These are phyloP conservation scores for Chrysodeixis includens DNA, from an alignment of 2,888 invertebrate genomes.

Conservation along the genomic window DNA sequence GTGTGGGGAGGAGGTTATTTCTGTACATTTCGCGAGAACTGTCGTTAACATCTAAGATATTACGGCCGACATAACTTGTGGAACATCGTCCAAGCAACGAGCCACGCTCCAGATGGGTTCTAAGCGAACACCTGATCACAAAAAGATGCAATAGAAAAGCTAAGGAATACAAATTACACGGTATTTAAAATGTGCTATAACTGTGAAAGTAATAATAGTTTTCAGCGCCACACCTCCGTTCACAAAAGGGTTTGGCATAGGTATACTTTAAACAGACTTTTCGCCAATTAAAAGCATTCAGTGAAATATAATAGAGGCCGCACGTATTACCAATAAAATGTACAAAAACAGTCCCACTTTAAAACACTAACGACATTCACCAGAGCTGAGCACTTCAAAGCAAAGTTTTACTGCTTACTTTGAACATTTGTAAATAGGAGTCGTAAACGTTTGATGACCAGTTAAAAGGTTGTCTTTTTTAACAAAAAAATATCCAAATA, in stretches of 20 bases:
- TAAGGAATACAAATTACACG: background rate
- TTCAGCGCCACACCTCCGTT: background rate
- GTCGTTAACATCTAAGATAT: conserved; percentile 75
- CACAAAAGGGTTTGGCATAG: background rate
- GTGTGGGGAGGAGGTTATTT: conserved; percentile 82
- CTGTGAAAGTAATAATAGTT: conserved; percentile 10
- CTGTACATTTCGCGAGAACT: conserved; percentile 83
- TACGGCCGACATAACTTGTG: conserved; percentile 72
- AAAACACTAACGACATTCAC: conserved; percentile 61
- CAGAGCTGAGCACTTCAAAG: conserved; percentile 69
- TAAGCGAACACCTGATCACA: conserved; percentile 18
- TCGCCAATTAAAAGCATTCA: background rate
- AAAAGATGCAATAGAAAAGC: background rate
- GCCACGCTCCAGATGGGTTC: conserved; percentile 56
- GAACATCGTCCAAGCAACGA: conserved; percentile 62
- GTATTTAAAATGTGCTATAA: background rate
- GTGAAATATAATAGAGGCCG: background rate
- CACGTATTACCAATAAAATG: conserved; percentile 17
- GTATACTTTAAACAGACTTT: background rate
- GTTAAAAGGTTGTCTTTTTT: conserved; percentile 51
- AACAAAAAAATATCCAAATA: conserved; percentile 36
- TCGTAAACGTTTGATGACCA: conserved; percentile 65
- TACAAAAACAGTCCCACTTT: conserved; percentile 20
- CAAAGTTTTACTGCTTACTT: conserved; percentile 66
- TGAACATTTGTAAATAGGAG: conserved; percentile 64